Evolutionary conservation across 2,797 vertebrate species (phyloP), one percentile per base, ranked within the genome.

Genomic region (Graptemys geographica): DNA sequence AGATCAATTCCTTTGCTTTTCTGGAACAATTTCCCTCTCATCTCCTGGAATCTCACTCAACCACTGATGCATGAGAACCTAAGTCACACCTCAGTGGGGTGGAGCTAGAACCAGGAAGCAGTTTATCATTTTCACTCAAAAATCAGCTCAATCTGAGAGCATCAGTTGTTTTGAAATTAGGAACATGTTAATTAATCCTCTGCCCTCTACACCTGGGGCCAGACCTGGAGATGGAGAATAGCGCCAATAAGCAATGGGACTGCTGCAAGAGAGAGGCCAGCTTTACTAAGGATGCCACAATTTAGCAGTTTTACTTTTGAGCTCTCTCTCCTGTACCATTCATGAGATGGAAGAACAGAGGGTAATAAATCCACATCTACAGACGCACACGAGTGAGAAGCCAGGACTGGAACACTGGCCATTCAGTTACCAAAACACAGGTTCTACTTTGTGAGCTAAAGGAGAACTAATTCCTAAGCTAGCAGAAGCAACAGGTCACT

Each of bases 391-490:
- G 8, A 18, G 53, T 8, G 1, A 53, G 44, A 41, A 69, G 55
- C 4, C 55, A 9, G 59, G 18, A 37, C 74, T 49, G 49, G 62
- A 23, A 18, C 65, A 23, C 44, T 6, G 62, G 47, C 23, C 44
- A n/a, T 1, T 0, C 18, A 12, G 31, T 37, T 37, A 5, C 52
- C 57, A 7, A 49, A 44, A 5, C 0, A 0, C 28, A 53, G n/a
- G 16, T 13, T 62, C 56, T 10, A 25, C 2, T 41, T 41, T n/a
- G 8, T 37, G 16, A 72, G 21, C 65, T 23, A 18, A 37, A 72
- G 65, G 18, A 72, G 33, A 72, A 72, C 16, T n/a, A 72, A 11
- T 37, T 72, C 16, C 18, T 72, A 19, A 23, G 65, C 7, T 23
- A 37, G 16, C n/a, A 72, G n/a, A 59, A 31, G 28, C 33, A 72